Base-by-base conservation (phyloP, 1,140 invertebrate species). In the Orussus abietinus region DNA sequence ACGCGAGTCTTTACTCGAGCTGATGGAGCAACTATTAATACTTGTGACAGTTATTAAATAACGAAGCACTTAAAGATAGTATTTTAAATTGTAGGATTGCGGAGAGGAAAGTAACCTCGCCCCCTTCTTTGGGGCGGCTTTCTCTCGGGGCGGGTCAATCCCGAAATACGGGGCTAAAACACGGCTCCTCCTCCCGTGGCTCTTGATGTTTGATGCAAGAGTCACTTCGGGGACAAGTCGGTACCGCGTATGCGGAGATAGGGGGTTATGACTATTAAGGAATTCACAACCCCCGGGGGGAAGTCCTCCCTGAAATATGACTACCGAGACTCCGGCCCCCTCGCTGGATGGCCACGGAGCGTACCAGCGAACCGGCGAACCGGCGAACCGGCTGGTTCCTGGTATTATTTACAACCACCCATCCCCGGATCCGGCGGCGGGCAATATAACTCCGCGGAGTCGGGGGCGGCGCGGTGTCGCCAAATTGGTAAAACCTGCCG, bases 201-300 rank as follows among this genome's bases (percentile, higher is more conserved):
- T n/a, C n/a, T n/a, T n/a, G n/a, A 10, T 26, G 25, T 26, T 1
- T 10, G n/a, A n/a, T n/a, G 36, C 20, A 13, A 44, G 46, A 17
- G 28, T 28, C 32, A 20, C 15, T 48, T 39, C 42, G 42, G 45
- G 45, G 45, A 49, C 45, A 34, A 39, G 37, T 35, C 36, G 36
- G 12, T 4, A 21, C 14, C 5, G 30, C 26, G 35, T 30, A 33
- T 32, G 28, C 31, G 52, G 38, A 59, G 56, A 59, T 58, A 62
- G 44, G 51, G n/a, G 7, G 31, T 68, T 70, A 61, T 59, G 56
- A 63, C 63, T 69, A 60, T 68, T 68, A 68, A 62, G 62, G 56
- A 65, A 69, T 69, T 70, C 64, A 69, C 60, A 53, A 51, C 61
- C 43, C 64, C 67, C 56, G 45, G 36, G 64, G 66, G 66, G 62